Evolutionary conservation across 2,888 invertebrate genomes (phyloP).

Genomic region (Euphydryas editha): DNA sequence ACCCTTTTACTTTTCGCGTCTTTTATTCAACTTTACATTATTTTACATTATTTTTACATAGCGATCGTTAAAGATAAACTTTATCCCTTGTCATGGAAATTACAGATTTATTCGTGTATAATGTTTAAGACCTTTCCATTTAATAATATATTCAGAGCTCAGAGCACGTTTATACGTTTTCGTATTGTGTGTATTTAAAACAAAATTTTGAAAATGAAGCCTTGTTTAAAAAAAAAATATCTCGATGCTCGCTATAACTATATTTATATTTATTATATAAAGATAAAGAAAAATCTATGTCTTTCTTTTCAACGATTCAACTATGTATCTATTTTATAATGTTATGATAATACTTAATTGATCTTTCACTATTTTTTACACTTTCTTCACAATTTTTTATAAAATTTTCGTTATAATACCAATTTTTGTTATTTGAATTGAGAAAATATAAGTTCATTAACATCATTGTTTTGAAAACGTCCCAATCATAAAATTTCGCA

Average conservation of each 20-base stretch:
- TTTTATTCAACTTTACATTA: neutral
- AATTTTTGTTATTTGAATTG: neutral
- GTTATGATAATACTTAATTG: no score
- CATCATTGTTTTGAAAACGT: slow-evolving; percentile 4
- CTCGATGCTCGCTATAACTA: no score
- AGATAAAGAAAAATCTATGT: no score
- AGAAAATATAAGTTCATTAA: neutral
- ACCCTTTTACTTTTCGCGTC: neutral
- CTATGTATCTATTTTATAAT: no score
- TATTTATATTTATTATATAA: no score
- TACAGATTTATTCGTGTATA: slow-evolving; percentile 18
- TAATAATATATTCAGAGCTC: slow-evolving; percentile 19
- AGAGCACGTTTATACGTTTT: slow-evolving; percentile 18
- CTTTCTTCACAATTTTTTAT: no score
- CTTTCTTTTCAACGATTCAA: no score
- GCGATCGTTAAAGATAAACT: slow-evolving; percentile 6
- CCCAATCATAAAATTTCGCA: slow-evolving; percentile 2
- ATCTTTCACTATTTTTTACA: no score
- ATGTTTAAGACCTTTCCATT: slow-evolving; percentile 22
- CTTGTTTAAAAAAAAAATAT: no score
- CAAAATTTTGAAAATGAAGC: no score
- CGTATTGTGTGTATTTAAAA: no score
- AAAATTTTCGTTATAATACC: no score
- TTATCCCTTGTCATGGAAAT: slow-evolving; percentile 16
- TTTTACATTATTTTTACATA: neutral